Base-by-base conservation (phyloP, 2,888 invertebrate species). In the Melipona bicolor region DNA sequence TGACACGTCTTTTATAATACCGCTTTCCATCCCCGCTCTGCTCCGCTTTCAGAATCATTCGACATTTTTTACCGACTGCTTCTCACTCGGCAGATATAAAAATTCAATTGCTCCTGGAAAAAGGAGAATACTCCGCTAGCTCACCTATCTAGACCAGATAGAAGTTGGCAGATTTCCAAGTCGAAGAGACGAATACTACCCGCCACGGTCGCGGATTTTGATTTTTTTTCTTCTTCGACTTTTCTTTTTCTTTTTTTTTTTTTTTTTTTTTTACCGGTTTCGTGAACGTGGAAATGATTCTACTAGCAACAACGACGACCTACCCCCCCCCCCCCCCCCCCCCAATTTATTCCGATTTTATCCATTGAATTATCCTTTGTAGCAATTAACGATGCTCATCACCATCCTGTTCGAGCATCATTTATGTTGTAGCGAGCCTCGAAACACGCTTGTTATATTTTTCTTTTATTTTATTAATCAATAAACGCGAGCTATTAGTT, bases 111-210 rank as follows among this genome's bases (percentile, higher is more conserved):
- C 86, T 83, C 43, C 87, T 86, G 79, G 79, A 81, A 70, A 77
- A 86, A 82, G 76, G 77, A 73, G 81, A 75, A 80, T 77, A 50
- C 76, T 49, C 32, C n/a, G 74, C 83, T 81, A 52, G 81, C 81
- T 86, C 81, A 74, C 80, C 83, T 86, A 88, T 84, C 84, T 54
- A 79, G 84, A 65, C 77, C 61, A 74, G 32, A 62, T 84, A 59
- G 54, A 81, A 78, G 84, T 91, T 91, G 91, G 91, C 90, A 80
- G 79, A 90, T 88, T 87, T 91, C 91, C 91, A 92, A 90, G 82
- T 83, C 81, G 74, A 27, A 75, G 75, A 77, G 84, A 82, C 78
- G 86, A 87, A 89, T 83, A 83, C 89, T 78, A 77, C 61, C 52
- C 43, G 73, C 77, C 73, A 27, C 79, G 43, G 79, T 76, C 69